Conservation (phyloP, 2,797 vertebrate species). For the Selene dorsalis region DNA sequence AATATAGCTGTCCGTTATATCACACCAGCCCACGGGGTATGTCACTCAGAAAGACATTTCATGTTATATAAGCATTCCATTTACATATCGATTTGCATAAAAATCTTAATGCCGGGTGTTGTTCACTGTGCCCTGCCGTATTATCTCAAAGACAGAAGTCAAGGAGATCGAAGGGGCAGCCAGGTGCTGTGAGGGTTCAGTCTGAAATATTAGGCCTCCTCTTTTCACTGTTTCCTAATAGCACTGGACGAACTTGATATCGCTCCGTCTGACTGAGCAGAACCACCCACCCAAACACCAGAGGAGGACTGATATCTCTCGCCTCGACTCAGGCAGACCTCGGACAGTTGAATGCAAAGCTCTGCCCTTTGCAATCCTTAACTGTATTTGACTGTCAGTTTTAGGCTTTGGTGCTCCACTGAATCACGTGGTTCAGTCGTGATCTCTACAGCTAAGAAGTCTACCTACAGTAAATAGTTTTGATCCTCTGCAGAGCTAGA, state of each 20-base stretch:
- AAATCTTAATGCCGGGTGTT: constrained; percentile 46
- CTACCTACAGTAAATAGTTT: background rate
- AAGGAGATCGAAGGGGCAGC: constrained; percentile 35
- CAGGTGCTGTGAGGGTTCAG: constrained; percentile 29
- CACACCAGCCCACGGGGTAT: constrained; percentile 70
- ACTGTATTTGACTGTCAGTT: background rate
- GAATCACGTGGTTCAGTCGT: constrained; percentile 6
- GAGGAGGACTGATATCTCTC: constrained; percentile 20
- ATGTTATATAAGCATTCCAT: constrained; percentile 69
- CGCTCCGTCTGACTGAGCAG: constrained; percentile 27
- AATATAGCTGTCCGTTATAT: constrained; percentile 68
- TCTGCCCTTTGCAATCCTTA: constrained; percentile 10
- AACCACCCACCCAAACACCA: constrained; percentile 40
- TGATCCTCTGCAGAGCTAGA: background rate
- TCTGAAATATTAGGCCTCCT: constrained; percentile 12
- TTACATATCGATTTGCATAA: constrained; percentile 64
- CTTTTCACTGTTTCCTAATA: constrained; percentile 40
- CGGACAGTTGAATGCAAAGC: constrained; percentile 11
- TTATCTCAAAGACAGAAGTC: constrained; percentile 38
- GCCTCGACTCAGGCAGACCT: constrained; percentile 20
- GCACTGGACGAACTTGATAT: constrained; percentile 27
- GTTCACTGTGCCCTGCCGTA: constrained; percentile 36
- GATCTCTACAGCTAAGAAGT: background rate
- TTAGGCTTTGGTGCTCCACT: constrained; percentile 13
- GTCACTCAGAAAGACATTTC: constrained; percentile 65